Conservation (phyloP, 2,888 invertebrate species). For the Caenorhabditis sp. region DNA sequence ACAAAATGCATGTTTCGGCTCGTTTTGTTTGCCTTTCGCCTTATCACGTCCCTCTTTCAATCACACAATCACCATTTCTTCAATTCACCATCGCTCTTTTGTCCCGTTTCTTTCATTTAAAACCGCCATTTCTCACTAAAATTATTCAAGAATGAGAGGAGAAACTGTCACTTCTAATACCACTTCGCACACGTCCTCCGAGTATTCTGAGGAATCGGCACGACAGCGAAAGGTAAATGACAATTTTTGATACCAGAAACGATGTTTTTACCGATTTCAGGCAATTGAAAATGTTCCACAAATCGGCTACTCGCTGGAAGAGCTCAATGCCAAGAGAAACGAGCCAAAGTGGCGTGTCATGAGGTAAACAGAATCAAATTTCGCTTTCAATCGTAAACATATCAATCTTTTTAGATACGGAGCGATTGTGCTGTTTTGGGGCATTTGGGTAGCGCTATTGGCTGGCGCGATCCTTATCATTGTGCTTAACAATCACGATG, state of each 20-base stretch:
- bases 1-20: slow-evolving; percentile 15
- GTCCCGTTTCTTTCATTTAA: background rate
- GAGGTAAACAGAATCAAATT: slow-evolving; percentile 19
- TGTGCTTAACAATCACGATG: slow-evolving; percentile 66
- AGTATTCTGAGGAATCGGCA: slow-evolving; percentile 12
- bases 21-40: slow-evolving; percentile 49
- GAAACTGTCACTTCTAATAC: slow-evolving; percentile 11
- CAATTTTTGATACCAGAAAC: background rate
- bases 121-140: background rate
- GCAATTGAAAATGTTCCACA: slow-evolving; percentile 22
- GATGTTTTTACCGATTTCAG: slow-evolving; percentile 3
- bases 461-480: slow-evolving; percentile 68
- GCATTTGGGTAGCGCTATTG: slow-evolving; percentile 65
- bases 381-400: background rate
- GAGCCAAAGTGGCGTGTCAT: slow-evolving; percentile 55
- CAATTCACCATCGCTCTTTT: slow-evolving; percentile 3
- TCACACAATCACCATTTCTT: slow-evolving; percentile 33
- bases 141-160: slow-evolving; percentile 23
- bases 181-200: slow-evolving; percentile 15
- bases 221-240: slow-evolving; percentile 40
- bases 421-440: slow-evolving; percentile 63
- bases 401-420: slow-evolving; percentile 44
- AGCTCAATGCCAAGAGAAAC: slow-evolving; percentile 47
- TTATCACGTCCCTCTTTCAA: slow-evolving; percentile 33
- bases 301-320: slow-evolving; percentile 51